Base-by-base conservation (phyloP, 2,888 invertebrate genomes). In the Cataglyphis altisquamis region DNA sequence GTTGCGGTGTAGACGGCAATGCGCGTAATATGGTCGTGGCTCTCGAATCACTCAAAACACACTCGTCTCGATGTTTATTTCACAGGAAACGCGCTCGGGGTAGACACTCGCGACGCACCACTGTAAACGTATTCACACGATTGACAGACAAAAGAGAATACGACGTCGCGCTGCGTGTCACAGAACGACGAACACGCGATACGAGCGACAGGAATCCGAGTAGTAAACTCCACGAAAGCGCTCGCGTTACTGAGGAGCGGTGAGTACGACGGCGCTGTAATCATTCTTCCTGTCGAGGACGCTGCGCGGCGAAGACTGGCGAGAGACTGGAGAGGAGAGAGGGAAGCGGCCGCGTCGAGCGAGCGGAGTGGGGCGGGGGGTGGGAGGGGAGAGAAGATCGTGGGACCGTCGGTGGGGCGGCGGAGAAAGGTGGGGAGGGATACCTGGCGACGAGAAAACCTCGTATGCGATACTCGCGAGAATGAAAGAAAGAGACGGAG, bases 211-310 rank as follows among this genome's bases (percentile, higher is more conserved):
- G 39, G 62, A 62, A 78, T 78, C 39, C 67, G 4, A 52, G 57
- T 21, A 90, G 89, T 90, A 83, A 89, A 90, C 93, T 92, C 90
- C 83, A 90, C 92, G 92, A 88, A 90, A 91, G 93, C 94, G 93
- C 90, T 94, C 94, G 94, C 93, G 92, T 93, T 92, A 94, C 94
- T 93, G 94, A 93, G 91, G 93, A 93, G 84, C 91, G 90, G 87
- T 91, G 90, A 90, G 91, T 91, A 85, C 91, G 89, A 9, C 90
- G 93, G 91, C 93, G 93, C 91, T 93, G 90, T 86, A 10, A 84
- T 92, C 92, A 92, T 84, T 60, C 25, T 55, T 66, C n/a, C 83
- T 89, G 84, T 83, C 86, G 86, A 86, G 82, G 72, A 83, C 80
- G 78, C 75, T 15, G 45, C 48, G 82, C 29, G 80, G 52, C 66